Evolutionary conservation across 2,113 vertebrate species (phyloP), one percentile per base, ranked within the genome.

Genomic region (Nicator chloris): DNA sequence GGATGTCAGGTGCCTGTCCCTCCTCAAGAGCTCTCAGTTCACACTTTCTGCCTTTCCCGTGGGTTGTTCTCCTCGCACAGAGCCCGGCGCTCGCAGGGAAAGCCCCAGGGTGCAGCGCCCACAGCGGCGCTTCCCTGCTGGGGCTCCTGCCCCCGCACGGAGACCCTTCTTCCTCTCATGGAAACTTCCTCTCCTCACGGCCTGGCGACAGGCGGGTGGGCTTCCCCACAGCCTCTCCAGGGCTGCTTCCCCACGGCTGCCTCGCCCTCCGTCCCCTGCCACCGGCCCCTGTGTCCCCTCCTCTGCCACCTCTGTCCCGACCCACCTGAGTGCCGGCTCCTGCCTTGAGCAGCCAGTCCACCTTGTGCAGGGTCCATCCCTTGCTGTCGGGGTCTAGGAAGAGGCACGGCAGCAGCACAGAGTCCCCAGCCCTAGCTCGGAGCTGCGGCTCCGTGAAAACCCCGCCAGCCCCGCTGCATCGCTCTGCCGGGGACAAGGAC

Each of bases 401-500:
- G 90, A 92, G 45, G 94, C 98, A 98, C 37, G 14, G 94, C 87
- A 98, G 91, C 94, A 97, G 92, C 73, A 91, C 97, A 0, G 97
- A 94, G 63, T 97, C 97, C 15, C 97, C 97, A 6, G 91, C 45
- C 0, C 72, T 77, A 37, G 96, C 97, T 33, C 2, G 87, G 11
- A 97, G 94, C 88, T 94, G 84, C 1, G 77, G 60, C 49, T 90
- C 28, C 3, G 5, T 80, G 72, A 72, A 27, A n/a, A 63, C 88
- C 68, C 35, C 31, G 28, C 57, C 71, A 17, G 82, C 31, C 9
- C 61, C 53, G 2, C 65, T 3, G 85, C 95, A n/a, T 0, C 7
- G 53, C 86, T 70, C 96, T 97, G 92, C 86, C 49, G 17, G 69
- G 69, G 60, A 88, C 95, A 95, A 18, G 92, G 90, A 90, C 37